Conservation (phyloP, 2,888 invertebrate genomes). For the Hymenopus coronatus region DNA sequence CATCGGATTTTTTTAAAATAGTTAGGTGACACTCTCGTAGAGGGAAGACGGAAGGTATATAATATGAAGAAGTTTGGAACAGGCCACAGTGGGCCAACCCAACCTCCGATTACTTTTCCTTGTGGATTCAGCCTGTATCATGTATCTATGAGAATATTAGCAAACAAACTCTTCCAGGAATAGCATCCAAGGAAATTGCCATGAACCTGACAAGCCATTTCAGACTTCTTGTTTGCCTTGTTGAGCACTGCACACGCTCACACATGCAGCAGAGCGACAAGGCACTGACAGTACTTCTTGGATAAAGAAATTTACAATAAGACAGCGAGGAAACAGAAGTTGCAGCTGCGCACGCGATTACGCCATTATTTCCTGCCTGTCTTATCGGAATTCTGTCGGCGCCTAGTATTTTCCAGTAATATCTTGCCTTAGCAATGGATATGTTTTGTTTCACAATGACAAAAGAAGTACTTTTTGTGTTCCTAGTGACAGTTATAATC, state of each 20-base stretch:
- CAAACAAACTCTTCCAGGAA: neutral
- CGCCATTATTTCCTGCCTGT: neutral
- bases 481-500: neutral
- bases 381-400: neutral
- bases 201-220: neutral
- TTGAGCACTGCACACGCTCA: neutral
- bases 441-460: neutral
- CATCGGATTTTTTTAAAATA: too few species aligned
- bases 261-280: neutral
- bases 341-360: neutral
- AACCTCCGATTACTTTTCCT: too few species aligned
- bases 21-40: too few species aligned
- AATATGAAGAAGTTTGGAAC: too few species aligned
- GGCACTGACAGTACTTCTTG: neutral
- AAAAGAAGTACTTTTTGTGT: neutral
- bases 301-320: neutral
- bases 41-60: too few species aligned
- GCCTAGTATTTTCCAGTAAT: neutral
- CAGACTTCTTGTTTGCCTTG: neutral
- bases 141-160: neutral
- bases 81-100: too few species aligned
- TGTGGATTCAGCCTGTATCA: neutral
- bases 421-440: neutral
- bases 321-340: neutral
- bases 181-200: too few species aligned